Percentiles rank a stretch among this genome's conserved stretches.
These are phyloP conservation scores for Bovichtus diacanthus DNA, from an alignment of 2,797 vertebrate genomes.

Conservation along the genomic window DNA sequence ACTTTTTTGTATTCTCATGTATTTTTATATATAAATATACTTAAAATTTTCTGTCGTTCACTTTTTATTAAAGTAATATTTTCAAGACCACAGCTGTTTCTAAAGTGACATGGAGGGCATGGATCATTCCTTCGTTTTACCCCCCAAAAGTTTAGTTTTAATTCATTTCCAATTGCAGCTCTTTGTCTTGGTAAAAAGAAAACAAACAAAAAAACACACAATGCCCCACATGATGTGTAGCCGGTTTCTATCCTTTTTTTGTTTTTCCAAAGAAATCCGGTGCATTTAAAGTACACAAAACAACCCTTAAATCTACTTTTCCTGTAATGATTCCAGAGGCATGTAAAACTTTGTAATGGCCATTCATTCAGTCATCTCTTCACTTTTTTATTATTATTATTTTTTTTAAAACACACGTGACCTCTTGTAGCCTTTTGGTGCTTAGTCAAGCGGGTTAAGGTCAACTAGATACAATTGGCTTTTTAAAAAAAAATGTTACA, in stretches of 20 bases:
- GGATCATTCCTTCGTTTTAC: constrained; percentile 72
- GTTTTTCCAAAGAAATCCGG: constrained; percentile 71
- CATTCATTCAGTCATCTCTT: constrained; percentile 57
- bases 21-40: constrained; percentile 91
- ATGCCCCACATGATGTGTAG: constrained; percentile 76
- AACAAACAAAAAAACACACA: constrained; percentile 54
- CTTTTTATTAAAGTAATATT: constrained; percentile 89
- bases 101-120: constrained; percentile 75
- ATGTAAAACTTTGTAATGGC: constrained; percentile 62
- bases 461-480: constrained; percentile 68
- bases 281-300: constrained; percentile 76
- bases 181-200: constrained; percentile 63
- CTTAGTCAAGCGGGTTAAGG: constrained; percentile 76
- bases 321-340: constrained; percentile 61
- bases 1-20: constrained; percentile 91
- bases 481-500: constrained; percentile 75
- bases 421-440: constrained; percentile 85
- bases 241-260: constrained; percentile 62
- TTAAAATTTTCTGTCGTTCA: constrained; percentile 87
- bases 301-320: constrained; percentile 43
- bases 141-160: constrained; percentile 66
- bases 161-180: constrained; percentile 69
- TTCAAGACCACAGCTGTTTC: constrained; percentile 87
- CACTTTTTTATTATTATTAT: not conserved
- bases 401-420: constrained; percentile 66